Base-by-base conservation (phyloP, 2,888 invertebrate genomes). In the Cheilosia grossa region DNA sequence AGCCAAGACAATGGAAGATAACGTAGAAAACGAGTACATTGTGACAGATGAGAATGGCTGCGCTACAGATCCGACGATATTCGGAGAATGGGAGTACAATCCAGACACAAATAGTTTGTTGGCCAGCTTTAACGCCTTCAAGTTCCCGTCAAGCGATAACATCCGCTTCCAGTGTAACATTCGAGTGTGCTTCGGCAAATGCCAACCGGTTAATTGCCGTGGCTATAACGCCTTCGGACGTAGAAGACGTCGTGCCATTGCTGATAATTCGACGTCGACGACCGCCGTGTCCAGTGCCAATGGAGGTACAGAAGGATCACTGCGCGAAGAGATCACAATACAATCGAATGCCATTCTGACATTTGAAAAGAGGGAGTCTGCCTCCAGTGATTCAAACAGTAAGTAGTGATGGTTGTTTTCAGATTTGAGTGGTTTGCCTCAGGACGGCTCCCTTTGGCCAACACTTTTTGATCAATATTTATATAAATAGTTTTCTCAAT, bases 121-220 rank as follows among this genome's bases (percentile, higher is more conserved):
- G 90, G 98, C 98, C 87, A 95, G 96, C 88, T 98, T 98, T 92
- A 97, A 97, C 91, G 98, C 98, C 3, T 98, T 98, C 92, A 98
- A 98, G 91, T 98, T 98, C 94, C 98, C 98, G 0, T 97, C 96
- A 89, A 97, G 97, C 89, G 98, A 98, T 90, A 98, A 97, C 90
- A 97, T 98, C 89, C 93, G 97, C 92, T 98, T 98, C 96, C 98
- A 98, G 92, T 98, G 98, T 91, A 98, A 98, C 91, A 97, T 98
- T 89, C 94, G 98, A 82, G 98, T 98, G 10, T 98, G 98, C 93
- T 98, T 98, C 90, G 98, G 98, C 91, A 96, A 95, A 93, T 98
- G 98, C 91, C 98, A 98, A 93, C 98, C 98, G 89, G 98, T 98
- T 2, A 98, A 98, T 90, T 98, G 98, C 91, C 95, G 96, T 88